Evolutionary conservation across 1,140 invertebrate genomes (phyloP).

Genomic region (Tetramorium parvispinum): DNA sequence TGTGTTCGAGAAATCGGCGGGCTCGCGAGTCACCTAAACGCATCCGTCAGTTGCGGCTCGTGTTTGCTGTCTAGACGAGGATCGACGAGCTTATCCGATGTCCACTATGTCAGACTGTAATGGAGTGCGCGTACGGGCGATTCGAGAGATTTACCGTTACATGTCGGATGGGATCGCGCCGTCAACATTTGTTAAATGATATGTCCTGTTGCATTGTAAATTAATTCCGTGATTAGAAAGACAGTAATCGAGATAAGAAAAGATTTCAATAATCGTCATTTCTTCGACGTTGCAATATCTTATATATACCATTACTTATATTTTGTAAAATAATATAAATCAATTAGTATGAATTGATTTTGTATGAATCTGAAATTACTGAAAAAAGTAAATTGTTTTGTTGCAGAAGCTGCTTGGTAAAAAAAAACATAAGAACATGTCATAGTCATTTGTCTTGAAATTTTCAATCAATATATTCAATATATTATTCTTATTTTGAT

Average conservation of each 20-base stretch:
- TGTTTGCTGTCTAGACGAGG: conserved; percentile 68
- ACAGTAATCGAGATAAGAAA: background rate
- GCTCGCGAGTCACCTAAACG: conserved; percentile 47
- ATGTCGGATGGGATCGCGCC: conserved; percentile 40
- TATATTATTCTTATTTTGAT: background rate
- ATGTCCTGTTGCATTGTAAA: conserved; percentile 19
- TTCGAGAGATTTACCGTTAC: conserved; percentile 59
- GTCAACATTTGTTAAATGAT: conserved; percentile 35
- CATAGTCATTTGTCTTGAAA: background rate
- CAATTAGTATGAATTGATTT: background rate
- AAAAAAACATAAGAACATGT: background rate
- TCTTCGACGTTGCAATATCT: background rate
- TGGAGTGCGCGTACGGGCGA: conserved; percentile 51
- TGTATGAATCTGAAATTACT: background rate
- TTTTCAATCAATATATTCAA: background rate
- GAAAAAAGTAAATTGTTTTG: background rate
- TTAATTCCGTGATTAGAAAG: conserved; percentile 32
- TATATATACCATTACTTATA: background rate
- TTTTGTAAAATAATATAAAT: background rate
- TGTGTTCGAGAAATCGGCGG: conserved; percentile 63
- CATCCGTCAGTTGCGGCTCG: conserved; percentile 55
- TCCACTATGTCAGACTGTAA: conserved; percentile 55
- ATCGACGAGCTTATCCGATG: conserved; percentile 60
- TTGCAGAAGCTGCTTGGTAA: background rate
- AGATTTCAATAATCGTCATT: background rate